Conservation (phyloP, 1,140 invertebrate genomes). For the Heliconius nattereri region DNA sequence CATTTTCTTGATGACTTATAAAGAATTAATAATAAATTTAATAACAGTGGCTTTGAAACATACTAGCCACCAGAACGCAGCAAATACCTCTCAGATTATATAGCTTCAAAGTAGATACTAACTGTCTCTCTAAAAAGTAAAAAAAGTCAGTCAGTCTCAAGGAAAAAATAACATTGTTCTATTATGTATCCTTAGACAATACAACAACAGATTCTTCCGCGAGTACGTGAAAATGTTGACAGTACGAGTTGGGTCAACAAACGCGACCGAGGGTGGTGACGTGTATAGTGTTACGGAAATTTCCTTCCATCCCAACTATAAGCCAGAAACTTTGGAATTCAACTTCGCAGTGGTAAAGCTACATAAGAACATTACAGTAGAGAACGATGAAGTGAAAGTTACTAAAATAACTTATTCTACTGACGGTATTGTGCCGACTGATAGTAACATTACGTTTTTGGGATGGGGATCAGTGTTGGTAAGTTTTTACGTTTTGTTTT, state of each 20-base stretch:
- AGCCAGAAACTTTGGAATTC: constrained; percentile 63
- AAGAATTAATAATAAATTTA: no score
- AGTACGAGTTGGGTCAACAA: constrained; percentile 61
- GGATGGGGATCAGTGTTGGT: constrained; percentile 74
- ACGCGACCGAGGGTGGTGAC: constrained; percentile 66
- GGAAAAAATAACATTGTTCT: no score
- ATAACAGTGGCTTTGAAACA: no score
- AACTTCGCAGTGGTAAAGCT: constrained; percentile 65
- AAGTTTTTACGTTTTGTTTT: constrained; percentile 35
- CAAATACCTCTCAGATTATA: no score
- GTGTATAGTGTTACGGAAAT: constrained; percentile 61
- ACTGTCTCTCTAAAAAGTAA: no score
- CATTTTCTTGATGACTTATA: no score
- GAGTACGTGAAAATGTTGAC: constrained; percentile 71
- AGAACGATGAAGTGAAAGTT: constrained; percentile 33
- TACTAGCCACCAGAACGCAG: no score
- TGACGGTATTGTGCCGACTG: constrained; percentile 50
- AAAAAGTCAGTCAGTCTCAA: no score
- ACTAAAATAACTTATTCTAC: constrained; percentile 49
- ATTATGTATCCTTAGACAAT: constrained; percentile 53
- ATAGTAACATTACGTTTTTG: constrained; percentile 61
- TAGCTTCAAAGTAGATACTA: no score
- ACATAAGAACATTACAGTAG: constrained; percentile 60
- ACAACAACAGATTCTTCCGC: constrained; percentile 72
- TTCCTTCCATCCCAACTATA: constrained; percentile 75